phyloP scores from a whole-genome alignment of 2,888 invertebrate species.

The Lithosia quadra region DNA sequence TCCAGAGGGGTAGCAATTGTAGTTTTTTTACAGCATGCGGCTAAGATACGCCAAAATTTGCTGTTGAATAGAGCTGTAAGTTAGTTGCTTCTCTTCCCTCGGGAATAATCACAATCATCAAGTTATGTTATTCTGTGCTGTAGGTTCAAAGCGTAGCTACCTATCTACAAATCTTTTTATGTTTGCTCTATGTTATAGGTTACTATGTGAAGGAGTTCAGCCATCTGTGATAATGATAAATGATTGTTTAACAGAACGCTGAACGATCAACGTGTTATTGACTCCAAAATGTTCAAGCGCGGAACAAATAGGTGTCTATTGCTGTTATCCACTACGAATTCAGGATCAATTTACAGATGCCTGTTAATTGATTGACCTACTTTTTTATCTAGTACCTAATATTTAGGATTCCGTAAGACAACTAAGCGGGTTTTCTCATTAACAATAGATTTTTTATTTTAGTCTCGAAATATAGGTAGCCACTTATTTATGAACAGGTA shows the following conservation, averaged over 20 bases:
- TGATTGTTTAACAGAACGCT: conserved; percentile 32
- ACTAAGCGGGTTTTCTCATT: conserved; percentile 15
- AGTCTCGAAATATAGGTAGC: too few relatives aligned
- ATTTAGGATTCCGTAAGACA: conserved; percentile 42
- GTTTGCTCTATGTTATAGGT: neutral
- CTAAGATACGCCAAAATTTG: too few relatives aligned
- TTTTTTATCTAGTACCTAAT: conserved; percentile 52
- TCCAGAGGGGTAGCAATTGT: too few relatives aligned
- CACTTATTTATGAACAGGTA: too few relatives aligned
- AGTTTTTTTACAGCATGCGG: too few relatives aligned
- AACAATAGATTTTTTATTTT: neutral
- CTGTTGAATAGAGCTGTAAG: too few relatives aligned
- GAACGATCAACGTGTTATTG: conserved; percentile 32
- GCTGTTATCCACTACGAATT: conserved; percentile 48
- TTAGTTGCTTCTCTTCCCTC: too few relatives aligned
- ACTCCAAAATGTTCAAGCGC: conserved; percentile 34
- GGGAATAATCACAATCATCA: too few relatives aligned
- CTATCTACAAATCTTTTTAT: neutral
- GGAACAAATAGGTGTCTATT: conserved; percentile 47
- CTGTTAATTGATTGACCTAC: conserved; percentile 54
- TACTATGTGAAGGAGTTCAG: neutral
- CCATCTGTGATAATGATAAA: conserved; percentile 20
- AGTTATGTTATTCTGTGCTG: too few relatives aligned
- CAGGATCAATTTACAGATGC: conserved; percentile 50
- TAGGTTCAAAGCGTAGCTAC: too few relatives aligned